Evolutionary conservation across 2,888 invertebrate genomes (phyloP).

Genomic region (Epinotia bilunana): DNA sequence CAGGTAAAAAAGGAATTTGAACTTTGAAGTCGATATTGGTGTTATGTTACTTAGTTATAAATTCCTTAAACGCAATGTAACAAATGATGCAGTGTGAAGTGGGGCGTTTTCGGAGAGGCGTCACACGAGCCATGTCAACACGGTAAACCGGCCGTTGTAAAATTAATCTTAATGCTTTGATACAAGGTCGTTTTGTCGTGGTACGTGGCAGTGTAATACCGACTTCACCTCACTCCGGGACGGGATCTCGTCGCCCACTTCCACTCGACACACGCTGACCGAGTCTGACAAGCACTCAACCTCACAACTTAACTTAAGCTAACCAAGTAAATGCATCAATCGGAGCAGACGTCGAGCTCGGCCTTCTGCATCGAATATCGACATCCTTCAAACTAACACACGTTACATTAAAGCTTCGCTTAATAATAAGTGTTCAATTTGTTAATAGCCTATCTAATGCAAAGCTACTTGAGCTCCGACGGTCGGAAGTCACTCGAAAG

Average conservation of each 20-base stretch:
- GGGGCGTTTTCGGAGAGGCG: constrained; percentile 78
- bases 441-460: constrained; percentile 83
- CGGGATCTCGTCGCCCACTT: constrained; percentile 72
- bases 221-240: constrained; percentile 75
- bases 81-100: constrained; percentile 60
- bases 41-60: constrained; percentile 49
- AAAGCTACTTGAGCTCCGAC: constrained; percentile 73
- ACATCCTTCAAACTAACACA: constrained; percentile 64
- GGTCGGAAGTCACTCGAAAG: constrained; percentile 61
- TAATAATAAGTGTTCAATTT: constrained; percentile 77
- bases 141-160: background rate
- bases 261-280: constrained; percentile 41
- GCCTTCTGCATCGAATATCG: constrained; percentile 53
- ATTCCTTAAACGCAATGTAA: constrained; percentile 49
- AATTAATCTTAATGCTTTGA: background rate
- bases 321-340: constrained; percentile 46
- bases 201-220: constrained; percentile 44
- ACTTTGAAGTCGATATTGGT: constrained; percentile 47
- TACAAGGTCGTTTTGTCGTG: background rate
- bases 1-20: constrained; percentile 24
- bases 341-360: constrained; percentile 65
- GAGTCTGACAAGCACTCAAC: constrained; percentile 26
- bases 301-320: constrained; percentile 45
- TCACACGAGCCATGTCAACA: constrained; percentile 49
- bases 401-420: constrained; percentile 79